Base-by-base conservation (phyloP, 2,888 invertebrate species). In the Diaphora mendica region DNA sequence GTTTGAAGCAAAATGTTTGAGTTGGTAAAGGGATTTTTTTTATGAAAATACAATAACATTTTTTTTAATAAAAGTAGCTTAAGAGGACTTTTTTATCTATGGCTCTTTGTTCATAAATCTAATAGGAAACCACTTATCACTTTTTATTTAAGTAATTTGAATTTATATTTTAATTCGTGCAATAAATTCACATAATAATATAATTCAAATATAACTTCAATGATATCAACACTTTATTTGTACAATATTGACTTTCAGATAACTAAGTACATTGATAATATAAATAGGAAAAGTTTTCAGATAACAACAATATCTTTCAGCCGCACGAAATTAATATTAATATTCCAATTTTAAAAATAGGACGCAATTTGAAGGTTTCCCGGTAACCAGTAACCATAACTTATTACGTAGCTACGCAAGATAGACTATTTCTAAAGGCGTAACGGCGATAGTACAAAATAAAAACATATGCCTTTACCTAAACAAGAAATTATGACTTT, bases 391-490 rank as follows among this genome's bases (percentile, higher is more conserved):
- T 70, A 68, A 30, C n/a, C 64, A 70, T 30, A 70, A 35, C 17
- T 3, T 71, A 70, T 55, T 75, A 77, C 73, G 77, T 79, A 76
- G 69, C 62, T 70, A 71, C 26, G 13, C 39, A 33, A 33, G 30
- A 20, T 26, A 39, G 11, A 5, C 3, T 39, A 33, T 68, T 72
- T 39, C 15, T 33, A 17, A 30, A 65, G 73, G 69, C 65, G 68
- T 73, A 72, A 71, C 51, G 51, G 15, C 35, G 73, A 62, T 75
- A 70, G 69, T 70, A 77, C 77, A 71, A 73, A 69, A 59, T 33
- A 35, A 44, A 23, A n/a, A 44, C 44, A 68, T 66, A 20, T 66
- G 20, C 30, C 30, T 69, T 13, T 69, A 30, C 64, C 67, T 48
- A 30, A 17, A 23, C 11, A 33, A 30, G 23, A 67, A 48, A 20